Evolutionary conservation across 1,140 invertebrate genomes (phyloP).

Genomic region (Lepidurus couesii): DNA sequence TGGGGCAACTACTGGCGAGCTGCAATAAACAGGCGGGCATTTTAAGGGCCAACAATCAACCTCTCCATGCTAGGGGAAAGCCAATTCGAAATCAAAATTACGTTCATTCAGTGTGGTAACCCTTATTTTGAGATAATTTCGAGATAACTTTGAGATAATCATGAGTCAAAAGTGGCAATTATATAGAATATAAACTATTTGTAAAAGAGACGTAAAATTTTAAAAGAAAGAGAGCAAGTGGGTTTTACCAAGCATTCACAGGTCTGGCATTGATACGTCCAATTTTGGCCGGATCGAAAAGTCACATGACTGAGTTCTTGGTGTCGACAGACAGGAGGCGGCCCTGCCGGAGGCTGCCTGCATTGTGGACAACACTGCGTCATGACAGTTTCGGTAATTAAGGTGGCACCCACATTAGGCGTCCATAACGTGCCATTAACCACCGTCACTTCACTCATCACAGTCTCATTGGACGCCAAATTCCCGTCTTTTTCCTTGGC

Average conservation of each 20-base stretch:
- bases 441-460: neutral
- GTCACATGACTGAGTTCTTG: conserved; percentile 67
- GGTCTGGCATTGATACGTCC: conserved; percentile 83
- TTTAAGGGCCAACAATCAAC: conserved; percentile 82
- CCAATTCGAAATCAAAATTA: conserved; percentile 29
- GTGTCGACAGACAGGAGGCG: conserved; percentile 62
- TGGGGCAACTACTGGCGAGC: conserved; percentile 56
- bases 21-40: conserved; percentile 66
- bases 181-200: too few relatives aligned
- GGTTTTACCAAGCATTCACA: conserved; percentile 74
- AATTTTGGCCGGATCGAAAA: conserved; percentile 71
- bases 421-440: conserved; percentile 6
- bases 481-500: neutral
- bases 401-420: neutral
- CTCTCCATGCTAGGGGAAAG: conserved; percentile 65
- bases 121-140: too few relatives aligned
- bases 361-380: conserved; percentile 70
- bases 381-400: neutral
- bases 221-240: conserved; percentile 16
- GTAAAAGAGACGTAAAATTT: neutral
- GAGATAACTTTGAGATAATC: too few relatives aligned
- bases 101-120: neutral
- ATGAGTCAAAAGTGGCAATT: too few relatives aligned
- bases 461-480: neutral
- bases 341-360: conserved; percentile 45